A percentile compares a stretch with the other conserved stretches of the same genome.
Evolutionary conservation across 2,888 invertebrate species (phyloP).

Genomic region (Dasypogon diadema): DNA sequence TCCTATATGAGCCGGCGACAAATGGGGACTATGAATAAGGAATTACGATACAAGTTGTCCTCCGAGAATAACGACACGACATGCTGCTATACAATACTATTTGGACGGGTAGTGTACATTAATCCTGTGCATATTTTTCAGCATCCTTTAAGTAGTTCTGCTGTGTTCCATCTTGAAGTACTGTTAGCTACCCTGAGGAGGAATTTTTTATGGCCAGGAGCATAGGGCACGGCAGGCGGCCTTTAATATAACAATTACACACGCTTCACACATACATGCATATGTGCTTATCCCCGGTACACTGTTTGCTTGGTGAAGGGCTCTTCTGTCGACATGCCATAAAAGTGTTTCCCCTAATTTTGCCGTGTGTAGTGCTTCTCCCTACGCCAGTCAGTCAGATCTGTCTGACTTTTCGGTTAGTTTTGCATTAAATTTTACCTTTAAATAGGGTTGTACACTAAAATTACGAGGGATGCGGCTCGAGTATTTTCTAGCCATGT

Average conservation of each 20-base stretch:
- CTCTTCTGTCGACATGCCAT: slow-evolving; percentile 19
- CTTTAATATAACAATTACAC: slow-evolving; percentile 1
- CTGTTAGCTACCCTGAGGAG: not conserved
- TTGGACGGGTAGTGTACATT: not conserved
- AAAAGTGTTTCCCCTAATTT: slow-evolving; percentile 33
- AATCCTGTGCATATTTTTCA: slow-evolving; percentile 30
- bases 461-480: not conserved
- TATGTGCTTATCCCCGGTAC: not conserved
- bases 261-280: not conserved
- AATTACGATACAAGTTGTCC: slow-evolving; percentile 42
- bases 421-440: slow-evolving; percentile 24
- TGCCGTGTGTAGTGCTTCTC: not conserved
- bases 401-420: slow-evolving; percentile 21
- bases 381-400: not conserved
- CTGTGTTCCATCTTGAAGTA: not conserved
- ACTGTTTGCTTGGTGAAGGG: slow-evolving; percentile 29
- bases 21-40: slow-evolving; percentile 11
- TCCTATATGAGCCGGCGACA: not conserved
- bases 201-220: not conserved
- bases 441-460: slow-evolving; percentile 3
- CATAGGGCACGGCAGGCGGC: not conserved
- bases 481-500: not conserved
- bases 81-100: not conserved
- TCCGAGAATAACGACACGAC: slow-evolving; percentile 6
- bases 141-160: slow-evolving; percentile 28